Percentiles rank a stretch among this genome's conserved stretches.
phyloP scores from a whole-genome alignment of 2,113 vertebrate species.

The Trogon surrucura region DNA sequence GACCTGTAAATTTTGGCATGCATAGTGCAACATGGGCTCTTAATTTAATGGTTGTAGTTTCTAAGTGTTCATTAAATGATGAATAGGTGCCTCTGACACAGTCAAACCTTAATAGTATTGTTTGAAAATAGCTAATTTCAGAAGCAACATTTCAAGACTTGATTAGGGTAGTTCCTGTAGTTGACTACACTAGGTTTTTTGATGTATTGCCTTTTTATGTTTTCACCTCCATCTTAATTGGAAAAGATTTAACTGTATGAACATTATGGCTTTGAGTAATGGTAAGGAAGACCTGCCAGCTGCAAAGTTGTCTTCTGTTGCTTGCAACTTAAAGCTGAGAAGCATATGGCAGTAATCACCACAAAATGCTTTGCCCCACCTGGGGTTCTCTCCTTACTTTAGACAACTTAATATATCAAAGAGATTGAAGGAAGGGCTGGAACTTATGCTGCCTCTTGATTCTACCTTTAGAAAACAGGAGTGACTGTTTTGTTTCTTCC shows the following conservation, averaged over 20 bases:
- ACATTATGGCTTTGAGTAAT: neutral
- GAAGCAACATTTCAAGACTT: neutral
- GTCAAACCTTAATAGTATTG: neutral
- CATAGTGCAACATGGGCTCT: neutral
- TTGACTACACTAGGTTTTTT: neutral
- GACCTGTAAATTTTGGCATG: neutral
- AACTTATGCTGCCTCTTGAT: neutral
- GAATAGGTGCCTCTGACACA: conserved; percentile 3
- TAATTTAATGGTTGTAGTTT: neutral
- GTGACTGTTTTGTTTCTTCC: neutral
- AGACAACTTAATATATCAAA: neutral
- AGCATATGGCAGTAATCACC: neutral
- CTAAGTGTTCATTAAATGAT: conserved; percentile 11
- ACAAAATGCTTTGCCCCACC: neutral
- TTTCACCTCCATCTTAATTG: conserved; percentile 24
- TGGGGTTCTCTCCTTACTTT: neutral
- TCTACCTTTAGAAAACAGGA: neutral
- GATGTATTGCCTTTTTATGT: neutral
- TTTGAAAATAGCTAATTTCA: conserved; percentile 43
- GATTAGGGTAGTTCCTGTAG: neutral
- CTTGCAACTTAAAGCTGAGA: neutral
- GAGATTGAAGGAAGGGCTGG: neutral
- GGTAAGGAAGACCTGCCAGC: neutral
- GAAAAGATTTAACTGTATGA: neutral
- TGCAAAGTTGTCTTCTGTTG: neutral